phyloP scores from a whole-genome alignment of 1,140 invertebrate genomes.

The Hormaphis cornu region DNA sequence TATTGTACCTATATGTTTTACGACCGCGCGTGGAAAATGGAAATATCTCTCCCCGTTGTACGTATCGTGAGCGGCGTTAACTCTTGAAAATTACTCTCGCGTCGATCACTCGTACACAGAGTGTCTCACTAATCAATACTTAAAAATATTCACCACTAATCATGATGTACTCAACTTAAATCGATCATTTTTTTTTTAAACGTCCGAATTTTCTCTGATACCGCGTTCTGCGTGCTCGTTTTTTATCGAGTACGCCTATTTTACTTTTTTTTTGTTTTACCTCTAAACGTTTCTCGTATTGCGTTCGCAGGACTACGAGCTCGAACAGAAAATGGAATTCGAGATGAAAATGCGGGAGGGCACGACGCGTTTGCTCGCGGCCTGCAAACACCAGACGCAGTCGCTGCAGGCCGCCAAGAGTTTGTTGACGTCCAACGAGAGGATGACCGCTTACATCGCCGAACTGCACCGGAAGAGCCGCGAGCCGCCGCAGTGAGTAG shows the following conservation, averaged over 20 bases:
- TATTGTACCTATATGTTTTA: too few species aligned
- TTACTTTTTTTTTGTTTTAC: constrained; percentile 18
- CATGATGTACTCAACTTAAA: too few species aligned
- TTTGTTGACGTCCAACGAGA: constrained; percentile 56
- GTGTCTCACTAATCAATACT: too few species aligned
- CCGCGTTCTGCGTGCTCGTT: neutral
- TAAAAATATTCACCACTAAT: too few species aligned
- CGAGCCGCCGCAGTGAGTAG: constrained; percentile 17
- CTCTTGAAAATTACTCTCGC: too few species aligned
- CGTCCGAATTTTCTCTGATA: too few species aligned
- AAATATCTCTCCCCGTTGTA: too few species aligned
- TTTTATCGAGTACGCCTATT: neutral
- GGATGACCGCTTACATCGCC: constrained; percentile 58
- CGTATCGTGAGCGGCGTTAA: too few species aligned
- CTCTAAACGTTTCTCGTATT: neutral
- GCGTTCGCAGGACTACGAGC: constrained; percentile 49
- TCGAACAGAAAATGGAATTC: constrained; percentile 62
- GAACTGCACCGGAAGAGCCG: constrained; percentile 51
- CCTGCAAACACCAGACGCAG: constrained; percentile 55
- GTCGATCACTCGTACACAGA: too few species aligned
- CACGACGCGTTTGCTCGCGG: constrained; percentile 56
- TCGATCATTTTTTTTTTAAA: too few species aligned
- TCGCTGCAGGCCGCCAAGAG: constrained; percentile 59
- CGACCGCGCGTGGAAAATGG: too few species aligned
- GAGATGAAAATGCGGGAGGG: constrained; percentile 67